phyloP scores from a whole-genome alignment of 2,113 vertebrate genomes.

The Oreochromis spilurus region DNA sequence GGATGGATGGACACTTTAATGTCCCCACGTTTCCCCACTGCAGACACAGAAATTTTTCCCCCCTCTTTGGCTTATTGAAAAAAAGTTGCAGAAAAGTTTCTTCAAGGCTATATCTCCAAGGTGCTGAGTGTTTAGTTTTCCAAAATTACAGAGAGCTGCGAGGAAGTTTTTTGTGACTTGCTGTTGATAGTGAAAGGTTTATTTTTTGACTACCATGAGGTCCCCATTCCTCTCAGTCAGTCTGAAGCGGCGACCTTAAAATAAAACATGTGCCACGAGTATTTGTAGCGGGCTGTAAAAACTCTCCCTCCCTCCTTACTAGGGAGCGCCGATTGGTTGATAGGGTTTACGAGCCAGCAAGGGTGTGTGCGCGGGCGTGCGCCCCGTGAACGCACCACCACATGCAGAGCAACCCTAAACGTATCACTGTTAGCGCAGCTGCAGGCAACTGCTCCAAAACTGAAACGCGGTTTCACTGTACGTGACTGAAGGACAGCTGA shows the following conservation, averaged over 20 bases:
- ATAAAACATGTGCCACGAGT: neutral
- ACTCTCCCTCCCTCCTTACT: neutral
- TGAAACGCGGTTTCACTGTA: neutral
- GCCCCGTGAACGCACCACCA: neutral
- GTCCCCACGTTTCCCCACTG: neutral
- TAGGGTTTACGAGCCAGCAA: neutral
- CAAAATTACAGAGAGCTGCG: neutral
- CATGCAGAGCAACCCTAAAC: neutral
- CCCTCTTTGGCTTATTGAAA: neutral
- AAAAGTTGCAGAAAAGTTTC: neutral
- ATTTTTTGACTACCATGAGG: neutral
- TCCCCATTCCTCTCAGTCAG: neutral
- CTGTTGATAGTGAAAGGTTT: neutral
- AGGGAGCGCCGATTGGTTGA: conserved; percentile 33
- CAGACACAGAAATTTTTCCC: fast-evolving
- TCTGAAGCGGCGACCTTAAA: neutral
- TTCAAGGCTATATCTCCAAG: neutral
- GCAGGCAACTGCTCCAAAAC: neutral
- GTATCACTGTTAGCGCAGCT: neutral
- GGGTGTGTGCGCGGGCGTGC: neutral
- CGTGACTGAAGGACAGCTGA: neutral
- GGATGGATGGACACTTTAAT: neutral
- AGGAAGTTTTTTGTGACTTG: neutral
- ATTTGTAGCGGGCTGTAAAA: conserved; percentile 24
- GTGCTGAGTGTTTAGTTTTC: neutral